Base-by-base conservation (phyloP, 1,140 invertebrate genomes). In the Bombus sylvicola region DNA sequence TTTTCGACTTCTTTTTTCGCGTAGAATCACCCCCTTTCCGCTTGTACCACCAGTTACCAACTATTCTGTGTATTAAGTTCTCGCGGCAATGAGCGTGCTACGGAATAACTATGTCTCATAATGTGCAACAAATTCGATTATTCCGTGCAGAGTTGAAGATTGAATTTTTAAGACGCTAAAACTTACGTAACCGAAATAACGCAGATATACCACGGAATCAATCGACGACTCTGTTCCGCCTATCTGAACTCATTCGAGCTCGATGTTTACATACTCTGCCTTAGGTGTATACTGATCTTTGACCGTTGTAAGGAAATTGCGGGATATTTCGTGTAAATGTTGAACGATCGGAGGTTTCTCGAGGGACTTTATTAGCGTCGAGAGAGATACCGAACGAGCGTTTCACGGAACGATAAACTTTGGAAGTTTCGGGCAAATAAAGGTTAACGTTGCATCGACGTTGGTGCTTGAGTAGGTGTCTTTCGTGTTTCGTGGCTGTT, bases 401-500 rank as follows among this genome's bases (percentile, higher is more conserved):
- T 72, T 72, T 72, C 69, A 41, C 69, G 69, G 69, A 71, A 72
- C 71, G 71, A 73, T 73, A 73, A 73, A 73, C 39, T 31, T 31
- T 43, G 39, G 13, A 73, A 73, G 71, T 73, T 75, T 53, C 22
- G 57, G 39, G 41, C 28, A 59, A 79, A 68, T 31, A 66, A 85
- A 71, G 41, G 77, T 43, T 68, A 78, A 78, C 76, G 37, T 78
- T 78, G 31, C 39, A 62, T 64, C 76, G 31, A 39, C 37, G 76
- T 62, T 39, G 31, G 25, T 41, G 25, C 76, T 64, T 28, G 47
- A 78, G 39, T 66, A 59, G 53, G 71, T 73, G 41, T 73, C 71
- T 43, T 73, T 73, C 71, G 71, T 73, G 71, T 73, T 73, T 73
- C 71, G 28, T 73, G 71, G 71, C 41, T 73, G 71, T 73, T 73